Percentiles rank a stretch among this genome's conserved stretches.
These are phyloP conservation scores for Coreoperca whiteheadi DNA, from an alignment of 2,113 vertebrate species.

Conservation along the genomic window DNA sequence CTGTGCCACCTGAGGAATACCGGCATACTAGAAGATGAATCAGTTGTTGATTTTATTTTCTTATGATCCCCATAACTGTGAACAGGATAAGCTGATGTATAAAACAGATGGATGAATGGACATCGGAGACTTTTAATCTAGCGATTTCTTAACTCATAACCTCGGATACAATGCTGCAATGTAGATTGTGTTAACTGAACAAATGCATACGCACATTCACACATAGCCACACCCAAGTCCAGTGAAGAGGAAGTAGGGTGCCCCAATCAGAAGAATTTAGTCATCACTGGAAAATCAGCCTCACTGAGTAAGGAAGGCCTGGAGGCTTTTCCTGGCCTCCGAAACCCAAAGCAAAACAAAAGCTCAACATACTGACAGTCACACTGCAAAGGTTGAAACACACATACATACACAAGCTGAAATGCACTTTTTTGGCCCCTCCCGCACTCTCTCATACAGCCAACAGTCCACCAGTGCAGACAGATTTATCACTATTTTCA, in stretches of 20 bases:
- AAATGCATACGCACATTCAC: slow-evolving; percentile 18
- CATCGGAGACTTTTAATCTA: not conserved
- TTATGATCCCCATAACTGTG: not conserved
- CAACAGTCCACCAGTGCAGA: slow-evolving; percentile 15
- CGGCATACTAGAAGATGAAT: not conserved
- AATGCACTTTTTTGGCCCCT: slow-evolving; percentile 6
- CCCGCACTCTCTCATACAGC: not conserved
- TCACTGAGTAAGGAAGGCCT: slow-evolving; percentile 60
- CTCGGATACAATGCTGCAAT: not conserved
- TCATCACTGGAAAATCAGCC: slow-evolving; percentile 81
- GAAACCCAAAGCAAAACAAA: slow-evolving; percentile 70
- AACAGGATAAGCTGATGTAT: not conserved
- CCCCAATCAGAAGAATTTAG: slow-evolving; percentile 73
- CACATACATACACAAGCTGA: slow-evolving; percentile 33
- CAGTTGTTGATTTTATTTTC: slow-evolving; percentile 17
- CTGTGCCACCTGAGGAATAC: slow-evolving; percentile 53
- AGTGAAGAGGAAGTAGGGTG: slow-evolving; percentile 52
- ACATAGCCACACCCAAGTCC: slow-evolving; percentile 40
- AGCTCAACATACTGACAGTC: slow-evolving; percentile 54
- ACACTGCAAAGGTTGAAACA: slow-evolving; percentile 27
- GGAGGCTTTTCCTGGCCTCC: slow-evolving; percentile 67
- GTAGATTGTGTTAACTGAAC: slow-evolving; percentile 4
- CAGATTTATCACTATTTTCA: slow-evolving; percentile 35
- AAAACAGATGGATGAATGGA: slow-evolving; percentile 3
- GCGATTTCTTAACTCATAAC: not conserved